These are phyloP conservation scores for Camponotus fellah DNA, from an alignment of 2,888 invertebrate species.

Conservation along the genomic window DNA sequence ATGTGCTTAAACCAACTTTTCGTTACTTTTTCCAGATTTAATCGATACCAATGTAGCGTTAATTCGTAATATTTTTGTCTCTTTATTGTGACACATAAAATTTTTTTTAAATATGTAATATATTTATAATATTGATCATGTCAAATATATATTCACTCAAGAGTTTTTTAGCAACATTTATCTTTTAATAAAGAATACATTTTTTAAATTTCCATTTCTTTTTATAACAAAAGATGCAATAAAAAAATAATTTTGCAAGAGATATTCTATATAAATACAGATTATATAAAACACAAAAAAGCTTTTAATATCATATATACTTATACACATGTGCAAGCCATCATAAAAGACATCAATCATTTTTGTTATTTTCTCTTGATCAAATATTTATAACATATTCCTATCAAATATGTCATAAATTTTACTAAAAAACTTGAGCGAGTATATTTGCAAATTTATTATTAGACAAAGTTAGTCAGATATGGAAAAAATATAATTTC, in stretches of 20 bases:
- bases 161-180: too few relatives aligned
- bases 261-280: constrained; percentile 6
- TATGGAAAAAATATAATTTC: background rate
- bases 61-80: constrained; percentile 21
- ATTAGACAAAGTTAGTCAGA: background rate
- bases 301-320: constrained; percentile 16
- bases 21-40: constrained; percentile 57
- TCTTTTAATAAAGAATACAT: background rate
- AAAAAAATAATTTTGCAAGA: background rate
- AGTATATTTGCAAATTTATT: constrained; percentile 40
- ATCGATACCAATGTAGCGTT: constrained; percentile 64
- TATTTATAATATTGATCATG: background rate
- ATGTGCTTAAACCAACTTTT: constrained; percentile 65
- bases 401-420: background rate
- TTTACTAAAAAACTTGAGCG: background rate
- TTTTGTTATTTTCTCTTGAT: constrained; percentile 32
- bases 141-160: too few relatives aligned
- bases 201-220: background rate
- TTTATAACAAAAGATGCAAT: background rate
- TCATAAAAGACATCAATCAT: background rate
- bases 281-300: background rate
- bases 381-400: constrained; percentile 12
- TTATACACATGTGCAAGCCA: background rate
- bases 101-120: background rate
- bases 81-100: background rate